phyloP scores from a whole-genome alignment of 2,797 vertebrate species.

The Manis javanica region DNA sequence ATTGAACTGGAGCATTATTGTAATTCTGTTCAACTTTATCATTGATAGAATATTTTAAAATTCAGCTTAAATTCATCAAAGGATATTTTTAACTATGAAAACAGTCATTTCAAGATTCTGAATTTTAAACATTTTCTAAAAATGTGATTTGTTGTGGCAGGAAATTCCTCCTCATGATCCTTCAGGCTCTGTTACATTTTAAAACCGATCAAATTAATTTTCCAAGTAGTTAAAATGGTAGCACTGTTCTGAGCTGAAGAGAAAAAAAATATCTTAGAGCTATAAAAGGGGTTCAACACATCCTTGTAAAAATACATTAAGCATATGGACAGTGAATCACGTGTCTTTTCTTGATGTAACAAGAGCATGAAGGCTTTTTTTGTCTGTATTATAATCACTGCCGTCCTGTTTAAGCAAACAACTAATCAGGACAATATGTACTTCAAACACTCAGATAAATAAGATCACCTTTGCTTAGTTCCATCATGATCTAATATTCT shows the following conservation, averaged over 20 bases:
- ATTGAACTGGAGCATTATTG: conserved; percentile 24
- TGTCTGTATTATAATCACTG: background rate
- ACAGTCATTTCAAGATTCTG: background rate
- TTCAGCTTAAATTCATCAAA: conserved; percentile 1
- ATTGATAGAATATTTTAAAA: background rate
- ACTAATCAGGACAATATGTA: background rate
- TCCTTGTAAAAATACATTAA: conserved; percentile 65
- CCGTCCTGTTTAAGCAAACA: conserved; percentile 8
- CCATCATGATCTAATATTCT: background rate
- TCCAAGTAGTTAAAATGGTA: conserved; percentile 35
- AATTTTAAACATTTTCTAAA: conserved; percentile 40
- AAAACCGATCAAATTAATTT: conserved; percentile 49
- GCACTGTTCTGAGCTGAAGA: background rate
- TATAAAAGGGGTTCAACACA: conserved; percentile 46
- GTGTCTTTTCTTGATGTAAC: background rate
- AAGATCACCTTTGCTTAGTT: conserved; percentile 43
- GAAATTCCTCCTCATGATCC: background rate
- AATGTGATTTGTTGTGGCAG: background rate
- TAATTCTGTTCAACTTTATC: background rate
- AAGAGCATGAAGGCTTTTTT: background rate
- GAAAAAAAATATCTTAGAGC: conserved; percentile 26
- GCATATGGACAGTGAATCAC: background rate
- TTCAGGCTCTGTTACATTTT: background rate
- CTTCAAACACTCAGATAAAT: background rate
- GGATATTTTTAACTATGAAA: background rate